Evolutionary conservation across 2,113 vertebrate genomes (phyloP).

Genomic region (Eira barbara): DNA sequence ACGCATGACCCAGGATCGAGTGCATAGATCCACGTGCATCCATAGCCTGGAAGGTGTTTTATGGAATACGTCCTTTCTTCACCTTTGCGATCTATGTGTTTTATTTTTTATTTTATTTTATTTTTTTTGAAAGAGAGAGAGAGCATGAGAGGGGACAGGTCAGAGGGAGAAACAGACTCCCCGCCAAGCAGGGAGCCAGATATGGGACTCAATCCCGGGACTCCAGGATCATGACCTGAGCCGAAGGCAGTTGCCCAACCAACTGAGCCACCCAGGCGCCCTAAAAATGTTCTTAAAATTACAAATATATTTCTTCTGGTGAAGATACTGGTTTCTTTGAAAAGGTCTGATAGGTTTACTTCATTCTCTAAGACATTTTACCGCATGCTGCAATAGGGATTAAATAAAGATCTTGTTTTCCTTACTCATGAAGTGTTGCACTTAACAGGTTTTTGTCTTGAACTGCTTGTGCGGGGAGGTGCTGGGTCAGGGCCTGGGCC

Average conservation of each 20-base stretch:
- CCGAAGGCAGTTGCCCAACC: no score
- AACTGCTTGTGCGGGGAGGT: neutral
- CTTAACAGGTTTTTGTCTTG: conserved; percentile 82
- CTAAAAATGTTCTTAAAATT: conserved; percentile 25
- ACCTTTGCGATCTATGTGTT: conserved; percentile 47
- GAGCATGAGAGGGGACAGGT: no score
- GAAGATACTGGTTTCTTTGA: conserved; percentile 43
- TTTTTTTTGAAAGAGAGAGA: no score
- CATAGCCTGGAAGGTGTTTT: conserved; percentile 33
- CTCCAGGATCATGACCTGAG: no score
- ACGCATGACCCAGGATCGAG: neutral
- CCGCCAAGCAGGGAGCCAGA: no score
- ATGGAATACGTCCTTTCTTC: neutral
- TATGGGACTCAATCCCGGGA: no score
- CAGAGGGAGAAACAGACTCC: no score
- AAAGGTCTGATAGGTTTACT: conserved; percentile 61
- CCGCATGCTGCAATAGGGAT: conserved; percentile 80
- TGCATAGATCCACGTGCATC: neutral
- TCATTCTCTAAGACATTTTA: conserved; percentile 88
- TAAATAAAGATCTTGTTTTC: conserved; percentile 89
- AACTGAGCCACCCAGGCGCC: no score
- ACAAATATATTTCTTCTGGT: conserved; percentile 35
- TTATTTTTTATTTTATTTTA: no score
- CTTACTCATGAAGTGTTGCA: conserved; percentile 86
- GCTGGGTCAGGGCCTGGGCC: neutral